Evolutionary conservation across 2,797 vertebrate species (phyloP).

Genomic region (Leptodactylus fallax): DNA sequence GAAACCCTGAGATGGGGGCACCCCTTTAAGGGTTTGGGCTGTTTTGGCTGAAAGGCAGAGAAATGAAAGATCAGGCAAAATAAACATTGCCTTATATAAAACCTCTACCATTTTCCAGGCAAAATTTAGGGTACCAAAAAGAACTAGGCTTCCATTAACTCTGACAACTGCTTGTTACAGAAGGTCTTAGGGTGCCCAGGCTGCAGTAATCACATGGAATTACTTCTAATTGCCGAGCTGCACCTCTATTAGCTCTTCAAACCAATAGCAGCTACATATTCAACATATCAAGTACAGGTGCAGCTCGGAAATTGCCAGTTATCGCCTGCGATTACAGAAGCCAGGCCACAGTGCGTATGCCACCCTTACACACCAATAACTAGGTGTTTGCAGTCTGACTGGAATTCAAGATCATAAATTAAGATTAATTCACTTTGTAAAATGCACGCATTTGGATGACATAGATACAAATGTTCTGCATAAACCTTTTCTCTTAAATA

Average conservation of each 20-base stretch:
- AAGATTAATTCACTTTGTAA: constrained; percentile 8
- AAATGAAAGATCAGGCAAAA: not conserved
- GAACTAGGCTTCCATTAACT: not conserved
- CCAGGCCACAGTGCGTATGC: too few relatives aligned
- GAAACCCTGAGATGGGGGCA: too few relatives aligned
- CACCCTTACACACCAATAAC: not conserved
- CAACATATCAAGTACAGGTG: too few relatives aligned
- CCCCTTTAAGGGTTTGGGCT: too few relatives aligned
- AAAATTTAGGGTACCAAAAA: not conserved
- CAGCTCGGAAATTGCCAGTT: too few relatives aligned
- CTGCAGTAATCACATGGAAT: too few relatives aligned
- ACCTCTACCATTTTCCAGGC: not conserved
- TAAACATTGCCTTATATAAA: not conserved
- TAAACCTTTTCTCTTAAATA: not conserved
- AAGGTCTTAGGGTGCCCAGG: too few relatives aligned
- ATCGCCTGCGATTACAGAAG: too few relatives aligned
- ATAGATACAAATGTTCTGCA: constrained; percentile 11
- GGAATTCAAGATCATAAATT: not conserved
- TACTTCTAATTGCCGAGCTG: too few relatives aligned
- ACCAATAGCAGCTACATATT: too few relatives aligned
- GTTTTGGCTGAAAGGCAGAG: not conserved
- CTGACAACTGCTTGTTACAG: not conserved
- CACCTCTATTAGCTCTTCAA: too few relatives aligned
- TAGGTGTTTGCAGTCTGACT: not conserved
- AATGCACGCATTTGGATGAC: not conserved